Percentiles rank a stretch among this genome's conserved stretches.
phyloP scores from a whole-genome alignment of 1,140 invertebrate species.

The Drosophila simulans region DNA sequence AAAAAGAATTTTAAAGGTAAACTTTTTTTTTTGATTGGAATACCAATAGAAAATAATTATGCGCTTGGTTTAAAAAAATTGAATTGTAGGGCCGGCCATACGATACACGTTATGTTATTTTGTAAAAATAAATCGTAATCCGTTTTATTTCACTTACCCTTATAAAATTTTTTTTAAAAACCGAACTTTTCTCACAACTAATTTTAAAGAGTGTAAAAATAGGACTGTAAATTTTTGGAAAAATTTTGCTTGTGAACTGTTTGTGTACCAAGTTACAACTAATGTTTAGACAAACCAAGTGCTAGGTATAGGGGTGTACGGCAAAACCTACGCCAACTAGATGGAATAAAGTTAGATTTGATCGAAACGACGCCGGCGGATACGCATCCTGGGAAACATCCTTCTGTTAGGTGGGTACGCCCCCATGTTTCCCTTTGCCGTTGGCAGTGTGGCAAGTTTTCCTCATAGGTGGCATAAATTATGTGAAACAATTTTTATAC shows the following conservation, averaged over 20 bases:
- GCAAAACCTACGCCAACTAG: not conserved
- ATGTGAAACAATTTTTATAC: constrained; percentile 56
- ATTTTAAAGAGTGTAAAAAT: not conserved
- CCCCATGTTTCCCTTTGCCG: not conserved
- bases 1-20: too few species aligned
- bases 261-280: not conserved
- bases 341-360: constrained; percentile 19
- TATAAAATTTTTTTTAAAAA: not conserved
- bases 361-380: constrained; percentile 23
- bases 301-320: not conserved
- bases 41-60: too few species aligned
- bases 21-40: too few species aligned
- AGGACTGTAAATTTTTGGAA: not conserved
- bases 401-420: not conserved
- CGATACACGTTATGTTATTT: too few species aligned
- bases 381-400: constrained; percentile 24
- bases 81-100: too few species aligned
- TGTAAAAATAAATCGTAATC: too few species aligned
- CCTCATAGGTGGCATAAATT: constrained; percentile 46
- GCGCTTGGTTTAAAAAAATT: too few species aligned
- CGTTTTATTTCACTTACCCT: not conserved
- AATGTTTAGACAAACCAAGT: not conserved
- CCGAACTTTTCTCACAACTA: too few species aligned
- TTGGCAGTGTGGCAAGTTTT: constrained; percentile 5
- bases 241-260: not conserved